Percentiles rank a stretch among this genome's conserved stretches.
phyloP scores from a whole-genome alignment of 2,113 vertebrate species.

The Epinephelus lanceolatus region DNA sequence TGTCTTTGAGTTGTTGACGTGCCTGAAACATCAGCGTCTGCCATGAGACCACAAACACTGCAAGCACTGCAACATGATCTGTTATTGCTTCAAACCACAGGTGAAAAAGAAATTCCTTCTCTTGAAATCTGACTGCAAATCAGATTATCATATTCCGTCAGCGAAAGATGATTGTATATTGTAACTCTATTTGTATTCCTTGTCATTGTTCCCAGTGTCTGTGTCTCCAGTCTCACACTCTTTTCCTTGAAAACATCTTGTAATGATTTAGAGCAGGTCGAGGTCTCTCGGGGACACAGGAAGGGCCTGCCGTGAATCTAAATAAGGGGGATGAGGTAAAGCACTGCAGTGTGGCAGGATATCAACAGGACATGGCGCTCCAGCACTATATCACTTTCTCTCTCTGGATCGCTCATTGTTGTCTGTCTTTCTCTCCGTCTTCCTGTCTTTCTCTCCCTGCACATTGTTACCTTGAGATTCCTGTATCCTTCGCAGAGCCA shows the following conservation, averaged over 20 bases:
- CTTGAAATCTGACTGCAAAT: constrained; percentile 35
- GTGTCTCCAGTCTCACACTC: background rate
- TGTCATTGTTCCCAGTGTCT: constrained; percentile 1
- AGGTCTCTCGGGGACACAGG: constrained; percentile 63
- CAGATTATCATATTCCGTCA: constrained; percentile 39
- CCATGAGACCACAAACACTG: constrained; percentile 19
- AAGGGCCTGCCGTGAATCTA: constrained; percentile 56
- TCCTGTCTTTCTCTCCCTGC: constrained; percentile 51
- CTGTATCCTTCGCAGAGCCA: constrained; percentile 37
- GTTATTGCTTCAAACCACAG: constrained; percentile 28
- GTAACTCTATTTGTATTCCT: constrained; percentile 1
- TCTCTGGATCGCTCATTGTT: constrained; percentile 43
- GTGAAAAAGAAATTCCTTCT: constrained; percentile 39
- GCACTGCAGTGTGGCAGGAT: constrained; percentile 49
- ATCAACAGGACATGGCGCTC: constrained; percentile 65
- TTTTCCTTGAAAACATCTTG: constrained; percentile 45
- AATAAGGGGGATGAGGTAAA: constrained; percentile 67
- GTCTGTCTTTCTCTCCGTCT: constrained; percentile 34
- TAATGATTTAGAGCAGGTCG: constrained; percentile 40
- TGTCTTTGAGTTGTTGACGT: constrained; percentile 44
- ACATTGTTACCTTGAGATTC: constrained; percentile 56
- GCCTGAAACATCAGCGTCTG: constrained; percentile 44
- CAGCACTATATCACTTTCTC: constrained; percentile 53
- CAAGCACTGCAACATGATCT: constrained; percentile 22
- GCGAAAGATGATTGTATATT: constrained; percentile 2